phyloP scores from a whole-genome alignment of 1,140 invertebrate genomes.

The Acromyrmex charruanus region DNA sequence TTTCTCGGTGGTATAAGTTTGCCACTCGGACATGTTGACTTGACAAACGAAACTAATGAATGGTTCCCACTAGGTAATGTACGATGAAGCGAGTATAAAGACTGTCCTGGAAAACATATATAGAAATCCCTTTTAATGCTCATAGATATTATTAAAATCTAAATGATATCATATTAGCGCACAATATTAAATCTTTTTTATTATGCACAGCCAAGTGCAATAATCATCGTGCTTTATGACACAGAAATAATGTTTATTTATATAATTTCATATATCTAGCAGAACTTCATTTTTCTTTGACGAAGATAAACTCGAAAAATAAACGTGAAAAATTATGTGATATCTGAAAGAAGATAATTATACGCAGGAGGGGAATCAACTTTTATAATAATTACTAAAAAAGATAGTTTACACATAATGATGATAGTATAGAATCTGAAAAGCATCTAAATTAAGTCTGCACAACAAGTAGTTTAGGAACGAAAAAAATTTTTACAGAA shows the following conservation, averaged over 20 bases:
- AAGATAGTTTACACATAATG: conserved; percentile 7
- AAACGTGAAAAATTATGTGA: conserved; percentile 6
- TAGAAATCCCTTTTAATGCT: conserved; percentile 60
- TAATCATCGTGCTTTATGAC: conserved; percentile 32
- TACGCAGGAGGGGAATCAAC: conserved; percentile 50
- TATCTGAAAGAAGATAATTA: conserved; percentile 28
- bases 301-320: neutral
- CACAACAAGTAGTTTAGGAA: conserved; percentile 1
- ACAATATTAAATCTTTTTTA: conserved; percentile 63
- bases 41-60: conserved; percentile 92
- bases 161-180: conserved; percentile 41
- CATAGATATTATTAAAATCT: conserved; percentile 48
- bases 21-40: conserved; percentile 90
- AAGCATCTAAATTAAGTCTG: neutral
- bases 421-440: neutral
- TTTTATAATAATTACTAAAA: conserved; percentile 45
- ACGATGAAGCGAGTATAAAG: conserved; percentile 76
- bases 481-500: neutral
- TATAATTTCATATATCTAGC: neutral
- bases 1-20: conserved; percentile 96
- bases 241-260: conserved; percentile 41
- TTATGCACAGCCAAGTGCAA: conserved; percentile 34
- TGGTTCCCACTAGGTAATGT: conserved; percentile 92
- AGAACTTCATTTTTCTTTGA: neutral
- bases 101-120: conserved; percentile 8